Percentiles rank a stretch among this genome's conserved stretches.
Conservation (phyloP, 2,888 invertebrate genomes). For the Melikaiella ostensackeni region DNA sequence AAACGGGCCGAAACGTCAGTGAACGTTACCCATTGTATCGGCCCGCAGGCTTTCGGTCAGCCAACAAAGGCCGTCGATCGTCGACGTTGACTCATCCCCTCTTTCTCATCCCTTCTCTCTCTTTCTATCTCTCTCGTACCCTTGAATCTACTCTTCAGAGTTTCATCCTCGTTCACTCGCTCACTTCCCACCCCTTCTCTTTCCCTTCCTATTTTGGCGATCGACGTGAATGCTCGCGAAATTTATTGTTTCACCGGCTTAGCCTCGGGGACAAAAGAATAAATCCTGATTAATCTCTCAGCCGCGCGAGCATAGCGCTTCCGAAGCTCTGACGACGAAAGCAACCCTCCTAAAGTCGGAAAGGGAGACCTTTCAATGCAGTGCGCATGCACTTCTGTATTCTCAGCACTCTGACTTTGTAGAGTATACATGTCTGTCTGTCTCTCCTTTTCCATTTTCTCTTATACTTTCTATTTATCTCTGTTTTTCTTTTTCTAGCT, state of each 20-base stretch:
- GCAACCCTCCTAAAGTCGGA: slow-evolving; percentile 50
- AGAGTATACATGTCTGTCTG: not conserved
- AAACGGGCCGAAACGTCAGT: slow-evolving; percentile 68
- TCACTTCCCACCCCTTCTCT: slow-evolving; percentile 8
- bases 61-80: slow-evolving; percentile 71
- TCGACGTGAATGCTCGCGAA: slow-evolving; percentile 72
- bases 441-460: not conserved
- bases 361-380: slow-evolving; percentile 44
- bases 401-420: not conserved
- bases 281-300: slow-evolving; percentile 75
- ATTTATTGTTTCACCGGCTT: slow-evolving; percentile 75
- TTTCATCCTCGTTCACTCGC: slow-evolving; percentile 32
- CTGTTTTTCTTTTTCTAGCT: not conserved
- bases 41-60: slow-evolving; percentile 60
- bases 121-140: not conserved
- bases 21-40: slow-evolving; percentile 69
- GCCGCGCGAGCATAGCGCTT: slow-evolving; percentile 62
- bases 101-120: slow-evolving; percentile 41
- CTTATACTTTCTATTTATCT: not conserved
- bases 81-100: slow-evolving; percentile 69
- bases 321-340: slow-evolving; percentile 58
- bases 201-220: slow-evolving; percentile 55
- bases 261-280: slow-evolving; percentile 70
- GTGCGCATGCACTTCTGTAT: slow-evolving; percentile 40
- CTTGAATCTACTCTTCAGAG: not conserved